Evolutionary conservation across 2,797 vertebrate species (phyloP).

Genomic region (Epinephelus coioides): DNA sequence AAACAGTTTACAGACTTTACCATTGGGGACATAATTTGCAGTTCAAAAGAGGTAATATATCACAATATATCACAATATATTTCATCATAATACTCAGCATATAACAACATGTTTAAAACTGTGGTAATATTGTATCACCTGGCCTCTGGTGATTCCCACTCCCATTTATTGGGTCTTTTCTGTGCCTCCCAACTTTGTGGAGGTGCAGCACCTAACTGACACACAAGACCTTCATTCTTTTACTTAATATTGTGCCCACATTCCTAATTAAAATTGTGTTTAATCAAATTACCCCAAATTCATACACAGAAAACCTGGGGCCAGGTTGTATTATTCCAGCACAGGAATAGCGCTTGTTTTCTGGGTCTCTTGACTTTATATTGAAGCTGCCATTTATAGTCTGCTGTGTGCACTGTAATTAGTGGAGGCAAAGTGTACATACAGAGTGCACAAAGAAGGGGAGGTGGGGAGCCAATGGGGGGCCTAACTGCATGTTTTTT

Average conservation of each 20-base stretch:
- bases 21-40: too few species aligned
- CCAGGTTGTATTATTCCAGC: neutral
- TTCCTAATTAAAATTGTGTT: neutral
- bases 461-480: neutral
- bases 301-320: neutral
- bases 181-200: neutral
- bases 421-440: neutral
- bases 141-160: too few species aligned
- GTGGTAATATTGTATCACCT: too few species aligned
- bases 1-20: too few species aligned
- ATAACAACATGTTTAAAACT: too few species aligned
- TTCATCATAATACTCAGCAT: too few species aligned
- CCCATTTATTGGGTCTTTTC: neutral
- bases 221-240: neutral
- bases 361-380: neutral
- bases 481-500: neutral
- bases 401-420: constrained; percentile 4
- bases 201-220: neutral
- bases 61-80: too few species aligned
- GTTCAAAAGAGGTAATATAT: too few species aligned
- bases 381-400: constrained; percentile 2
- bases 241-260: neutral
- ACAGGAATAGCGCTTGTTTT: neutral
- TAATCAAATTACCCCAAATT: neutral
- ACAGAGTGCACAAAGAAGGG: neutral